phyloP scores from a whole-genome alignment of 2,888 invertebrate species.

The Conchocele bisecta region DNA sequence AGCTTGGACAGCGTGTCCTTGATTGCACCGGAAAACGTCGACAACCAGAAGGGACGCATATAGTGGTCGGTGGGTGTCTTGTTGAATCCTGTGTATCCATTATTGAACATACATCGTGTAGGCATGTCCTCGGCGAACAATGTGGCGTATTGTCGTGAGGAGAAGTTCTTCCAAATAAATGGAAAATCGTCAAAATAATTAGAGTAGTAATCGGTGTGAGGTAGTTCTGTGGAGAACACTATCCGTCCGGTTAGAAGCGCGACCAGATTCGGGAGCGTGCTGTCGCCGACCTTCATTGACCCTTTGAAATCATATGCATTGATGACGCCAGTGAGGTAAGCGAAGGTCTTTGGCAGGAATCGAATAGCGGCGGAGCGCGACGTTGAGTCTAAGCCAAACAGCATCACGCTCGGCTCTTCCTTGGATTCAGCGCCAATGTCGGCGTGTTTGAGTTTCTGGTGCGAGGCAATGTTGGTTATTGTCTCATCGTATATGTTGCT shows the following conservation, averaged over 20 bases:
- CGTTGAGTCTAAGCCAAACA: slow-evolving; percentile 44
- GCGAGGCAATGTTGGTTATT: too few species aligned
- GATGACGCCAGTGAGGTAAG: slow-evolving; percentile 30
- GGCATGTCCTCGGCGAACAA: slow-evolving; percentile 42
- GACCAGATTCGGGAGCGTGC: slow-evolving; percentile 39
- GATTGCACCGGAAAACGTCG: neutral
- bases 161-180: slow-evolving; percentile 45
- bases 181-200: slow-evolving; percentile 32
- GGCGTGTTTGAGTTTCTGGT: too few species aligned
- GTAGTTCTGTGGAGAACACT: neutral
- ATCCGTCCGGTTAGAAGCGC: slow-evolving; percentile 27
- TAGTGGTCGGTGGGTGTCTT: slow-evolving; percentile 38
- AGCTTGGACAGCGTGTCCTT: slow-evolving; percentile 1
- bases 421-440: too few species aligned
- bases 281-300: slow-evolving; percentile 42
- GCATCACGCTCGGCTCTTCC: slow-evolving; percentile 22
- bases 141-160: slow-evolving; percentile 23
- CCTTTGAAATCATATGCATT: slow-evolving; percentile 31
- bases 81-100: slow-evolving; percentile 24
- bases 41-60: slow-evolving; percentile 44
- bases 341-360: slow-evolving; percentile 30
- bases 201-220: neutral
- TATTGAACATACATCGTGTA: slow-evolving; percentile 15
- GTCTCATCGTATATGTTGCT: too few species aligned
- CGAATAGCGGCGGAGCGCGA: slow-evolving; percentile 31